phyloP scores from a whole-genome alignment of 2,888 invertebrate species.

The Melanophora roralis region DNA sequence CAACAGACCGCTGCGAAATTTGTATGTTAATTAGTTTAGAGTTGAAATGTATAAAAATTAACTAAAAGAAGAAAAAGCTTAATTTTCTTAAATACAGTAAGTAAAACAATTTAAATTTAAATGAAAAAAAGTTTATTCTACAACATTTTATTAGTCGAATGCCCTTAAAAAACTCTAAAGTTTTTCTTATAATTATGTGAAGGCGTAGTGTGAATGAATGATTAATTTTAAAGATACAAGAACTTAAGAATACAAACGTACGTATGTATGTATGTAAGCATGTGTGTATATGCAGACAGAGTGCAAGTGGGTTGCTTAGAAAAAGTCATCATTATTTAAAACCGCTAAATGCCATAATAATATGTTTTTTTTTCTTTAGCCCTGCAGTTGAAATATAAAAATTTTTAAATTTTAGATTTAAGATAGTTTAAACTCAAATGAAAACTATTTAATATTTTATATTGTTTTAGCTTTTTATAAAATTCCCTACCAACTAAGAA shows the following conservation, averaged over 20 bases:
- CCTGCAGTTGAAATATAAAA: background rate
- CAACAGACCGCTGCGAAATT: constrained; percentile 65
- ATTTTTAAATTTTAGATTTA: background rate
- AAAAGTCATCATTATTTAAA: constrained; percentile 67
- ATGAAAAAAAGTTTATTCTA: background rate
- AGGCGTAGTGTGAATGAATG: constrained; percentile 70
- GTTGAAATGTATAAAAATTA: constrained; percentile 11
- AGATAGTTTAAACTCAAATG: background rate
- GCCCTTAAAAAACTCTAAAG: constrained; percentile 30
- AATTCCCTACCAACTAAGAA: background rate
- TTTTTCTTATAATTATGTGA: constrained; percentile 41
- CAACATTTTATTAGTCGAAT: constrained; percentile 41
- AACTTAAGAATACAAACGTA: constrained; percentile 4
- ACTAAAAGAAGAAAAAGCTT: constrained; percentile 16
- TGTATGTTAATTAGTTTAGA: constrained; percentile 65
- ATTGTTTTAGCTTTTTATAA: background rate
- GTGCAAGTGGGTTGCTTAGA: background rate
- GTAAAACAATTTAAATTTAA: constrained; percentile 16
- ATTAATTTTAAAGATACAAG: constrained; percentile 66
- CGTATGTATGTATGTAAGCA: too few species aligned
- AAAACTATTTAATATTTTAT: background rate
- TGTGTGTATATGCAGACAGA: background rate
- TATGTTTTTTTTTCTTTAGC: constrained; percentile 58
- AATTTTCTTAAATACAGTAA: background rate
- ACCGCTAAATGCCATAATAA: constrained; percentile 73